Conservation (phyloP, 2,888 invertebrate genomes). For the Dasysyrphus albostriatus region DNA sequence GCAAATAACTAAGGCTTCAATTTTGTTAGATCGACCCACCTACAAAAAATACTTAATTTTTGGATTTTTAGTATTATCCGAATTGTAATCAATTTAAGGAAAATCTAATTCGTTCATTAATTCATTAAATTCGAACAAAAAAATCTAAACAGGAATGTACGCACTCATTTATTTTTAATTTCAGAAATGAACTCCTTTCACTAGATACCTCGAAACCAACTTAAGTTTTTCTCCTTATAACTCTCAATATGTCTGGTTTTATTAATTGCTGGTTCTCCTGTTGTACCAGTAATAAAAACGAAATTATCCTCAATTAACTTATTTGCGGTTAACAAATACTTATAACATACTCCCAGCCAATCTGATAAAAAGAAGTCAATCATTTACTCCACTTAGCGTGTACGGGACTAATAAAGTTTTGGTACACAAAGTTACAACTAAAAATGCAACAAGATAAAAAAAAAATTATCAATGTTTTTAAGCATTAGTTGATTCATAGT, state of each 20-base stretch:
- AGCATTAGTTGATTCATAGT: no score
- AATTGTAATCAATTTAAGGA: no score
- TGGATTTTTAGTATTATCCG: no score
- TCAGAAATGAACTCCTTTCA: conserved; percentile 10
- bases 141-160: background rate
- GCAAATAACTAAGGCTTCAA: no score
- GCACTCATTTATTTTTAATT: background rate
- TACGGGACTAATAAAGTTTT: background rate
- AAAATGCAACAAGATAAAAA: background rate
- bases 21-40: no score
- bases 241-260: background rate
- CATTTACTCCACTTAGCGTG: no score
- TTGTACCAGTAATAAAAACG: conserved; percentile 25
- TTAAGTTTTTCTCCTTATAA: conserved; percentile 2
- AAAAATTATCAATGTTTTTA: no score
- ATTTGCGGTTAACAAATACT: conserved; percentile 32
- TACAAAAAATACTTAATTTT: no score
- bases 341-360: background rate
- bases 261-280: conserved; percentile 19
- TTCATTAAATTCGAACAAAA: background rate
- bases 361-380: background rate
- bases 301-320: conserved; percentile 67
- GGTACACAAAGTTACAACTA: background rate
- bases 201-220: background rate
- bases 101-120: no score